Percentiles rank a stretch among this genome's conserved stretches.
These are phyloP conservation scores for Apamea crenata DNA, from an alignment of 2,888 invertebrate genomes.

Conservation along the genomic window DNA sequence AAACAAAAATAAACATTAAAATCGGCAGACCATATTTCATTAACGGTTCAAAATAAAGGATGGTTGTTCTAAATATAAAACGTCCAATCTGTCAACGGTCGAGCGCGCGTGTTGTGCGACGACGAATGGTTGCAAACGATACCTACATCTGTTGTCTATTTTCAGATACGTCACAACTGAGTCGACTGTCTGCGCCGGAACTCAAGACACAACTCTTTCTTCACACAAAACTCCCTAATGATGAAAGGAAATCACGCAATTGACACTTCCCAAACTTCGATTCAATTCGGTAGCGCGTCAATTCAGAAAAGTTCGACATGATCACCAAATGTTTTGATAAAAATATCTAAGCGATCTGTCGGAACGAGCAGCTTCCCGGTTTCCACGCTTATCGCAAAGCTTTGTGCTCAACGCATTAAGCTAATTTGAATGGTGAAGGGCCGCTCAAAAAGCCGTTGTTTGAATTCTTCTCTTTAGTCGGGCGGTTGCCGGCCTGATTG, in stretches of 20 bases:
- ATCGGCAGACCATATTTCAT: constrained; percentile 87
- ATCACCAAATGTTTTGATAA: constrained; percentile 75
- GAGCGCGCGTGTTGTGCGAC: constrained; percentile 88
- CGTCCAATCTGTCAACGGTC: constrained; percentile 89
- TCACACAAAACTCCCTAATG: constrained; percentile 68
- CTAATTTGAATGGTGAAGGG: constrained; percentile 89
- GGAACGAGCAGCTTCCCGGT: constrained; percentile 79
- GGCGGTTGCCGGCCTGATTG: constrained; percentile 83
- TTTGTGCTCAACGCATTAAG: constrained; percentile 89
- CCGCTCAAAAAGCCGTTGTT: constrained; percentile 88
- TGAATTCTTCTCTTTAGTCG: constrained; percentile 86
- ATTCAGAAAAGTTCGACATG: constrained; percentile 68
- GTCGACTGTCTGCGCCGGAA: constrained; percentile 85
- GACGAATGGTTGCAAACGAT: constrained; percentile 88
- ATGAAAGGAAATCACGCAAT: constrained; percentile 73
- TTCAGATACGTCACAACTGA: constrained; percentile 85
- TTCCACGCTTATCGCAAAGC: constrained; percentile 86
- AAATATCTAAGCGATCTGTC: constrained; percentile 78
- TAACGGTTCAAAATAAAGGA: constrained; percentile 86
- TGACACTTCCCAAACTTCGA: constrained; percentile 68
- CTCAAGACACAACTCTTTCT: constrained; percentile 82
- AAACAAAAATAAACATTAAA: constrained; percentile 69
- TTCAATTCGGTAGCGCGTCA: constrained; percentile 61
- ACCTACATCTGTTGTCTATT: constrained; percentile 89
- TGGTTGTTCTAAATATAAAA: constrained; percentile 87